Evolutionary conservation across 2,113 vertebrate genomes (phyloP).

Genomic region (Nesoenas mayeri): DNA sequence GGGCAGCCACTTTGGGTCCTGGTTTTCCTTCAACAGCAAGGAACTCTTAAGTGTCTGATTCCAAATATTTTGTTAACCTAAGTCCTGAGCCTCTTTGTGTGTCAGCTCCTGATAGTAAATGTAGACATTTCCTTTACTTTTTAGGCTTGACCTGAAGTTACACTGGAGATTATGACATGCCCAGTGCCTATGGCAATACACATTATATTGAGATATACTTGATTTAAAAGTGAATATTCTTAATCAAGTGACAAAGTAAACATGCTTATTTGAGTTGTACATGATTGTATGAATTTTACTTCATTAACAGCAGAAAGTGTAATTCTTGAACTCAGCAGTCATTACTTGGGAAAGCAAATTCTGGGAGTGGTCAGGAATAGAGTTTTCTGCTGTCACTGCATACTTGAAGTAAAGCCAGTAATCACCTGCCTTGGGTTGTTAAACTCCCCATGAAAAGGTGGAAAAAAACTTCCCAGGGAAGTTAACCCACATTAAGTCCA

Average conservation of each 20-base stretch:
- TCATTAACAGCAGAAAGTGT: background rate
- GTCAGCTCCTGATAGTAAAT: background rate
- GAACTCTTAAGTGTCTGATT: background rate
- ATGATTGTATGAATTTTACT: background rate
- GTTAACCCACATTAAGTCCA: background rate
- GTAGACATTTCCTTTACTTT: background rate
- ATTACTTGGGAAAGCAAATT: background rate
- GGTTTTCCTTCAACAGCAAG: background rate
- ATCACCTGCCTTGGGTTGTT: background rate
- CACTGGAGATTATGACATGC: background rate
- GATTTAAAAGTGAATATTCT: background rate
- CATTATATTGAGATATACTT: rapidly evolving
- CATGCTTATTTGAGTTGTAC: background rate
- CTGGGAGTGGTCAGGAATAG: background rate
- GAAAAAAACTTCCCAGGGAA: background rate
- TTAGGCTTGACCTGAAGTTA: background rate
- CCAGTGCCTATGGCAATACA: background rate
- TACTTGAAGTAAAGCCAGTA: background rate
- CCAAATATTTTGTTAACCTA: background rate
- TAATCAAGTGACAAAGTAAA: background rate
- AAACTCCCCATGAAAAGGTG: background rate
- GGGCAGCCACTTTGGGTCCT: background rate
- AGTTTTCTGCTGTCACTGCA: background rate
- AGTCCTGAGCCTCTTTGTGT: background rate
- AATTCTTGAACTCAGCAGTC: background rate